Evolutionary conservation across 2,888 invertebrate genomes (phyloP).

Genomic region (Eristalis tenax): DNA sequence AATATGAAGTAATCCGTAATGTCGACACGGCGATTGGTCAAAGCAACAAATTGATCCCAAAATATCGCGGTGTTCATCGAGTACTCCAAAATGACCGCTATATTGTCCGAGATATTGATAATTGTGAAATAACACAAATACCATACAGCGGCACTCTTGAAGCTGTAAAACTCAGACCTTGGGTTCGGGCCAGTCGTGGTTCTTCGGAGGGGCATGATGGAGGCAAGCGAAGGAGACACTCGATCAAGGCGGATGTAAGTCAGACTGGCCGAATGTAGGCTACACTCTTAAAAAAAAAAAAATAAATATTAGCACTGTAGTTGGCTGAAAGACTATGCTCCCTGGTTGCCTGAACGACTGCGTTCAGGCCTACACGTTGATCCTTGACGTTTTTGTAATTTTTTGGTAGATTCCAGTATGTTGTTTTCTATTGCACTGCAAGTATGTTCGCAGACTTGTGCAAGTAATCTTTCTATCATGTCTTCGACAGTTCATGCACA

Average conservation of each 20-base stretch:
- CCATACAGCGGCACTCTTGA: conserved; percentile 20
- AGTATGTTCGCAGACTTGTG: too few species aligned
- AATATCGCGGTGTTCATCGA: conserved; percentile 28
- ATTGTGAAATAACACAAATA: conserved; percentile 30
- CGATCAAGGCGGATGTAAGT: conserved; percentile 4
- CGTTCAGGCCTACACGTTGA: too few species aligned
- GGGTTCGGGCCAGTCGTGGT: neutral
- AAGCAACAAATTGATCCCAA: conserved; percentile 25
- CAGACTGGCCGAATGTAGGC: conserved; percentile 1
- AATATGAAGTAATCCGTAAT: conserved; percentile 19
- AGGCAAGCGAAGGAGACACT: neutral
- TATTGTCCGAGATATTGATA: conserved; percentile 35
- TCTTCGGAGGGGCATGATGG: conserved; percentile 3
- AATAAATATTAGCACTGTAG: neutral
- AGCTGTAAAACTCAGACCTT: neutral
- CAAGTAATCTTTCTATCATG: too few species aligned
- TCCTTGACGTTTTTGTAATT: too few species aligned
- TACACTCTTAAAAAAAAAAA: neutral
- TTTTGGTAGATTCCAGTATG: too few species aligned
- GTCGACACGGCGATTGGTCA: conserved; percentile 12
- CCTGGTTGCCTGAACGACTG: conserved; percentile 2
- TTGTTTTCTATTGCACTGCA: too few species aligned
- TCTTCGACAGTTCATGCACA: too few species aligned
- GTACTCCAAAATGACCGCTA: conserved; percentile 38
- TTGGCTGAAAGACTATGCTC: neutral